These are phyloP conservation scores for Toxostoma redivivum DNA, from an alignment of 2,113 vertebrate genomes.

Conservation along the genomic window DNA sequence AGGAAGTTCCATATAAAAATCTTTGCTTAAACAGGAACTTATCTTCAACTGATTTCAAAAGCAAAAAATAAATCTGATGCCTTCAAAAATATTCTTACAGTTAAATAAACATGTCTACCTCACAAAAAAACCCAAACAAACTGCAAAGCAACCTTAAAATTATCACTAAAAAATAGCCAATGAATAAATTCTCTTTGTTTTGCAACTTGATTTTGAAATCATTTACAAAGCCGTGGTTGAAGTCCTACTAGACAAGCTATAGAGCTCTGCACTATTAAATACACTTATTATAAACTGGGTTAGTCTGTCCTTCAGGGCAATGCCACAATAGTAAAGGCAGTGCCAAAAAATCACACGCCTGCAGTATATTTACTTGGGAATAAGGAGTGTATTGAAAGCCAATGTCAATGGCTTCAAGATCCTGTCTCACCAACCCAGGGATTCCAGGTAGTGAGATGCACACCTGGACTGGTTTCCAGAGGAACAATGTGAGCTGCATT, in stretches of 20 bases:
- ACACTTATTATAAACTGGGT: conserved; percentile 24
- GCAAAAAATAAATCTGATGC: background rate
- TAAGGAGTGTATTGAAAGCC: background rate
- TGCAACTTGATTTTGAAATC: conserved; percentile 26
- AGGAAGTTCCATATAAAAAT: background rate
- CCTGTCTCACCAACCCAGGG: background rate
- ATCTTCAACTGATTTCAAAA: background rate
- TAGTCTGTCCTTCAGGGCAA: conserved; percentile 54
- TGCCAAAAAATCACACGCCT: conserved; percentile 44
- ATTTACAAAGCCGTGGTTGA: conserved; percentile 39
- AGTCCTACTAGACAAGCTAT: conserved; percentile 4
- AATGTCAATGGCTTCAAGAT: conserved; percentile 4
- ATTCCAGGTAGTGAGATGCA: background rate
- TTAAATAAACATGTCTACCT: background rate
- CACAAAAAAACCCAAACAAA: background rate
- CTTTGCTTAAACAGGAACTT: background rate
- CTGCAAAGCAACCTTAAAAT: background rate
- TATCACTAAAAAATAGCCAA: background rate
- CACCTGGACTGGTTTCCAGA: conserved; percentile 3
- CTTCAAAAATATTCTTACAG: background rate
- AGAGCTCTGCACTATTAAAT: conserved; percentile 28
- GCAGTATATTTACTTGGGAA: conserved; percentile 48
- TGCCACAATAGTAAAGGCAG: conserved; percentile 37
- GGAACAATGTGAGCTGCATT: background rate
- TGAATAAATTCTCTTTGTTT: background rate